Evolutionary conservation across 2,797 vertebrate species (phyloP), one percentile per base, ranked within the genome.

Genomic region (Arrhamphus sclerolepis): DNA sequence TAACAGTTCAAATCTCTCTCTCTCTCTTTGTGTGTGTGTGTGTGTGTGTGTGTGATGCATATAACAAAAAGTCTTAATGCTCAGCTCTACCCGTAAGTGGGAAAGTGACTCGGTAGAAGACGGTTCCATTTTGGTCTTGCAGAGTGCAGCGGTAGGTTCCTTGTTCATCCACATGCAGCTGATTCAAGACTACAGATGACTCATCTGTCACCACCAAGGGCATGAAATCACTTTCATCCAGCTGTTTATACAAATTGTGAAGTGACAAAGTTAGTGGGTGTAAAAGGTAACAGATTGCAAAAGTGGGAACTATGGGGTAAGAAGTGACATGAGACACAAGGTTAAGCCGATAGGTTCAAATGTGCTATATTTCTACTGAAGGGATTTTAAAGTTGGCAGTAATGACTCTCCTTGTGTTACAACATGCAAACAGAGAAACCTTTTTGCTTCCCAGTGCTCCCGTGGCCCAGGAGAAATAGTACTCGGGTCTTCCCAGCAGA

Each of bases 61-160:
- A 7, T 34, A n/a, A 47, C 6, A 14, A 16, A 20, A 34, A 29
- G 18, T 41, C 44, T 41, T 34, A 53, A 26, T 46, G 44, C 43
- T 46, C 19, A 9, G 56, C 54, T 66, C 8, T 79, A 93, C 92
- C 89, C 3, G 61, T 75, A 31, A 94, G 84, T 1, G 58, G 64
- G 67, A 91, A 91, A 59, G 53, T 58, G 38, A 78, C 75, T 50
- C n/a, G 20, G 53, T 89, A 91, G 71, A 88, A 85, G 62, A 85
- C 16, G n/a, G 65, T 85, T 71, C 78, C 78, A 9, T 65, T 67
- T 58, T 13, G 64, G 46, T 63, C 82, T 74, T 56, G 79, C 53
- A 93, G 78, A 40, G 87, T 83, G 72, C 92, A 93, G 60, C 77
- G 75, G 66, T 93, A 92, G 5, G 72, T 78, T 66, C 92, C 91